Evolutionary conservation across 2,888 invertebrate genomes (phyloP).

Genomic region (Parasteatoda lunata): DNA sequence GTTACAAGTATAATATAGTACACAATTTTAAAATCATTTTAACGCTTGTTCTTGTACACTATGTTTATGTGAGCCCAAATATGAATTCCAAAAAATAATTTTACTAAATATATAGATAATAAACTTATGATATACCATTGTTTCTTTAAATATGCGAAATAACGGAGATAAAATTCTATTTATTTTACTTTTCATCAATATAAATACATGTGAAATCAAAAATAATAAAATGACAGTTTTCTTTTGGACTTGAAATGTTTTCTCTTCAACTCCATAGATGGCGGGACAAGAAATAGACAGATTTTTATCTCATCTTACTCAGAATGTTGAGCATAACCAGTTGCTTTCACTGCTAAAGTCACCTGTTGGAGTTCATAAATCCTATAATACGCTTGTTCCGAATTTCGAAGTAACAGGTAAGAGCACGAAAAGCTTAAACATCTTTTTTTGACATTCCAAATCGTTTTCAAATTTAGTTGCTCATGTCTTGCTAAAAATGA

Average conservation of each 20-base stretch:
- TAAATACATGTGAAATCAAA: too few species aligned
- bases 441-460: constrained; percentile 25
- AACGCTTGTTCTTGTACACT: too few species aligned
- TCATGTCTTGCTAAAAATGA: background rate
- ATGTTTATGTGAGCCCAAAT: too few species aligned
- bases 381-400: constrained; percentile 24
- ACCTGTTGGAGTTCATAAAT: constrained; percentile 44
- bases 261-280: constrained; percentile 49
- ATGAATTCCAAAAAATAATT: too few species aligned
- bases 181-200: too few species aligned
- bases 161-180: too few species aligned
- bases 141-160: too few species aligned
- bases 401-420: constrained; percentile 51
- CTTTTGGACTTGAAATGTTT: constrained; percentile 4
- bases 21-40: too few species aligned
- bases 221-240: too few species aligned
- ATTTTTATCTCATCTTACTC: constrained; percentile 31
- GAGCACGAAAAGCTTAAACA: background rate
- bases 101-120: too few species aligned
- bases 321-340: constrained; percentile 45
- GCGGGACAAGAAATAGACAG: constrained; percentile 36
- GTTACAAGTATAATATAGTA: too few species aligned
- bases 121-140: too few species aligned
- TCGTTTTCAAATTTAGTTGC: background rate
- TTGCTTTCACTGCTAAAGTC: constrained; percentile 52